Evolutionary conservation across 1,140 invertebrate genomes (phyloP).

Genomic region (Riptortus pedestris): DNA sequence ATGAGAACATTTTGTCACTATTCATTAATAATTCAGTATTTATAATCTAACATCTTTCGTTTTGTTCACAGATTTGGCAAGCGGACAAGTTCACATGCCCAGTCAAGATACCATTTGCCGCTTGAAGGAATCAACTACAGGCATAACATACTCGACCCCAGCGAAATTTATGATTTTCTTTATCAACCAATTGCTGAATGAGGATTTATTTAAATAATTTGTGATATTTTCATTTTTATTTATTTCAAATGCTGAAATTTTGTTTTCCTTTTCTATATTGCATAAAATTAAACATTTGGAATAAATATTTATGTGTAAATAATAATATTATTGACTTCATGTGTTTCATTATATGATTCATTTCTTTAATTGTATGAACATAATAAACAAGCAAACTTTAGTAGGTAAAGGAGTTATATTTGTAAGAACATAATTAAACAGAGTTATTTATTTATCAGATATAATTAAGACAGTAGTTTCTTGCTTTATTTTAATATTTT

Average conservation of each 20-base stretch:
- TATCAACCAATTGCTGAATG: conserved; percentile 21
- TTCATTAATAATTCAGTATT: too few species aligned
- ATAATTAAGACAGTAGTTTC: background rate
- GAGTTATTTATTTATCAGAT: background rate
- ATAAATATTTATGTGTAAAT: background rate
- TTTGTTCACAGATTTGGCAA: conserved; percentile 24
- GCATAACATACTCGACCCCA: conserved; percentile 10
- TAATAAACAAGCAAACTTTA: background rate
- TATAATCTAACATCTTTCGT: too few species aligned
- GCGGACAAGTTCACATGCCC: background rate
- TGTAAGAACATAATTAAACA: background rate
- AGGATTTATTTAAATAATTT: background rate
- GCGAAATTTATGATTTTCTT: conserved; percentile 22
- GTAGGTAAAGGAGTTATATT: background rate
- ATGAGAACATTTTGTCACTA: too few species aligned
- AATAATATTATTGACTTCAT: too few species aligned
- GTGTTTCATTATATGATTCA: background rate
- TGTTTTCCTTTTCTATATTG: too few species aligned
- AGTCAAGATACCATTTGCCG: conserved; percentile 14
- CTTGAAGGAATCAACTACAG: conserved; percentile 18
- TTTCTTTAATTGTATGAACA: background rate
- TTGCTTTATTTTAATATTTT: conserved; percentile 14
- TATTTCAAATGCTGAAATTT: too few species aligned
- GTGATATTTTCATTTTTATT: background rate
- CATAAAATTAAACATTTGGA: background rate